A percentile compares a stretch with the other conserved stretches of the same genome.
Conservation (phyloP, 2,113 vertebrate genomes). For the Coracopsis vasa region DNA sequence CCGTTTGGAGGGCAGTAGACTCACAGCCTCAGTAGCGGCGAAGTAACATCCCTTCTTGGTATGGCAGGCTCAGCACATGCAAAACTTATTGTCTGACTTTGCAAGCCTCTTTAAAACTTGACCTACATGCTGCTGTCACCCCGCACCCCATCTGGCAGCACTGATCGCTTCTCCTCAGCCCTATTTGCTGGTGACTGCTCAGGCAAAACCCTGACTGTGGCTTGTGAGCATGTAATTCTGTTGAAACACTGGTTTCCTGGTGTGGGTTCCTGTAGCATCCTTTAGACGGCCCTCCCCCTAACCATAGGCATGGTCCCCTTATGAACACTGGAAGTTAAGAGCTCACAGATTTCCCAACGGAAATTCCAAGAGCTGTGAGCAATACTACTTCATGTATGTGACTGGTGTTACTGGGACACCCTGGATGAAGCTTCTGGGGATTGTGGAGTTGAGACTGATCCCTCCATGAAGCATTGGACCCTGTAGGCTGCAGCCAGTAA, state of each 20-base stretch:
- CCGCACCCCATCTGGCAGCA: not conserved
- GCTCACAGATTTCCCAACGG: not conserved
- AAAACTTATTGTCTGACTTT: not conserved
- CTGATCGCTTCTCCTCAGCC: not conserved
- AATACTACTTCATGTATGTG: not conserved
- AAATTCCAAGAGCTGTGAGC: not conserved
- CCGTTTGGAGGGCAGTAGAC: not conserved
- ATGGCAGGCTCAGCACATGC: not conserved
- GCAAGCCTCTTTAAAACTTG: not conserved
- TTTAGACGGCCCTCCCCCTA: not conserved
- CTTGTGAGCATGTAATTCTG: not conserved
- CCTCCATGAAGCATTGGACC: not conserved
- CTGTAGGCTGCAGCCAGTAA: not conserved
- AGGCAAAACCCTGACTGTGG: rapidly evolving
- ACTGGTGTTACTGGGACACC: not conserved
- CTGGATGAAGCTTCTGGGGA: not conserved
- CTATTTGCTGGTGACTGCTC: not conserved
- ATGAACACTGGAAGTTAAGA: not conserved
- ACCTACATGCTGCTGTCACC: not conserved
- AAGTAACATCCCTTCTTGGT: not conserved
- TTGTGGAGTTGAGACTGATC: not conserved
- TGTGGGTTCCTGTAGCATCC: not conserved
- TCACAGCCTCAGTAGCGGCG: not conserved
- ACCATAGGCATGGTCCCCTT: not conserved
- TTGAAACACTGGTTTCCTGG: not conserved